These are phyloP conservation scores for Daphoenositta chrysoptera DNA, from an alignment of 2,113 vertebrate genomes.

Conservation along the genomic window DNA sequence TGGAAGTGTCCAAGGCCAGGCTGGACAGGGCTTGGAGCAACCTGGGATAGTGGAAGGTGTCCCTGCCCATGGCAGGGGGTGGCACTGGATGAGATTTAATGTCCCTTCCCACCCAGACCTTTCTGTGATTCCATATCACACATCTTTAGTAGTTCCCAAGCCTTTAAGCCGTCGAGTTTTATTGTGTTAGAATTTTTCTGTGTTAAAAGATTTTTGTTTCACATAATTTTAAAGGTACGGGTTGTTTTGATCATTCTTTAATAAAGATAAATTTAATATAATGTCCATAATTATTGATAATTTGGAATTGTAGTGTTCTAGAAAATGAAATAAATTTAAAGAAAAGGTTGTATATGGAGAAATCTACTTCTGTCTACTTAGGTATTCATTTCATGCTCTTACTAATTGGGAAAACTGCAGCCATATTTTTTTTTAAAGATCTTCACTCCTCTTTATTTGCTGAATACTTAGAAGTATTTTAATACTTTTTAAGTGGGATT, in stretches of 20 bases:
- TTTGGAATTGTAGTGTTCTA: not conserved
- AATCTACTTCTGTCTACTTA: not conserved
- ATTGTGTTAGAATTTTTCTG: not conserved
- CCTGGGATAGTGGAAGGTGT: not conserved
- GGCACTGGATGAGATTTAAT: fast-evolving
- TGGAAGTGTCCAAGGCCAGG: not conserved
- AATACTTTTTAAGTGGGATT: not conserved
- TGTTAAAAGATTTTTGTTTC: not conserved
- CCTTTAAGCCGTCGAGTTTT: not conserved
- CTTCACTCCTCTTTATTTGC: not conserved
- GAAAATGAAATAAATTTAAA: not conserved
- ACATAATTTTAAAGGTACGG: not conserved
- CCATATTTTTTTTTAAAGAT: not conserved
- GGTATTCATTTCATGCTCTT: not conserved
- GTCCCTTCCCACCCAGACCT: not conserved
- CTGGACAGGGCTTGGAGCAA: fast-evolving
- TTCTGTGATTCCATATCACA: not conserved
- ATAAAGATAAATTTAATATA: not conserved
- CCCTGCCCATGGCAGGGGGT: not conserved
- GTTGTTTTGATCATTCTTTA: not conserved
- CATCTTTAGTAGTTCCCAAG: not conserved
- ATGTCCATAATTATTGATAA: not conserved
- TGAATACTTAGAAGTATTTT: not conserved
- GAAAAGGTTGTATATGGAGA: not conserved
- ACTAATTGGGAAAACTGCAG: not conserved